phyloP scores from a whole-genome alignment of 1,140 invertebrate species.

The Lucilia cuprina region DNA sequence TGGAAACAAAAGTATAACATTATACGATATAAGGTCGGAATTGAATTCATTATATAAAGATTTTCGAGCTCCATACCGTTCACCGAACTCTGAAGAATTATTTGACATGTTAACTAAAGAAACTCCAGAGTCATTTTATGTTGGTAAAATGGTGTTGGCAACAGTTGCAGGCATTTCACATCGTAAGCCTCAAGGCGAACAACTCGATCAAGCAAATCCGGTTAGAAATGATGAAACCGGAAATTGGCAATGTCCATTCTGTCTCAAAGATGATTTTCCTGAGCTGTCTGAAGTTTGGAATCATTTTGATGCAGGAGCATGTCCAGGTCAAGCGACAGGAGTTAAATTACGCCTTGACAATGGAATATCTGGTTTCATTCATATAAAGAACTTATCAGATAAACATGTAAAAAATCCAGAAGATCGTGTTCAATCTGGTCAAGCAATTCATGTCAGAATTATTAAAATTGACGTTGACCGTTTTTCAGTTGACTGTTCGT shows the following conservation, averaged over 20 bases:
- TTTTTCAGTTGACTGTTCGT: slow-evolving; percentile 94
- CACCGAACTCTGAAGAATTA: slow-evolving; percentile 83
- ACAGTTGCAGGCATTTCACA: slow-evolving; percentile 81
- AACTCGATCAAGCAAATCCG: slow-evolving; percentile 94
- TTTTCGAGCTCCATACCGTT: slow-evolving; percentile 79
- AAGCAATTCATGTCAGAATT: slow-evolving; percentile 92
- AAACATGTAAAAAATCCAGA: slow-evolving; percentile 92
- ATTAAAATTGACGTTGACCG: slow-evolving; percentile 95
- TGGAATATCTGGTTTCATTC: slow-evolving; percentile 92
- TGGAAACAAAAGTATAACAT: slow-evolving; percentile 95
- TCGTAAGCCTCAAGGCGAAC: slow-evolving; percentile 89
- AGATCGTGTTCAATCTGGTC: slow-evolving; percentile 85
- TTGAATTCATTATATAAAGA: slow-evolving; percentile 96
- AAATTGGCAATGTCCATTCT: slow-evolving; percentile 97
- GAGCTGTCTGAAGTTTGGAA: slow-evolving; percentile 97
- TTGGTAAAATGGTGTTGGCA: slow-evolving; percentile 85
- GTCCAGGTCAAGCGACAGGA: slow-evolving; percentile 94
- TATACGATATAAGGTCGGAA: slow-evolving; percentile 97
- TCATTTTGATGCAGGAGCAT: slow-evolving; percentile 95
- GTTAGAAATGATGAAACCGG: slow-evolving; percentile 92
- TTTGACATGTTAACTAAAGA: slow-evolving; percentile 98
- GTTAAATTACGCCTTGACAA: slow-evolving; percentile 92
- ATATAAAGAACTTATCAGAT: slow-evolving; percentile 94
- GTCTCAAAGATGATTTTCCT: slow-evolving; percentile 92
- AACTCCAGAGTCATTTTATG: slow-evolving; percentile 92